A percentile compares a stretch with the other conserved stretches of the same genome.
phyloP scores from a whole-genome alignment of 2,113 vertebrate genomes.

The Sorex fumeus region DNA sequence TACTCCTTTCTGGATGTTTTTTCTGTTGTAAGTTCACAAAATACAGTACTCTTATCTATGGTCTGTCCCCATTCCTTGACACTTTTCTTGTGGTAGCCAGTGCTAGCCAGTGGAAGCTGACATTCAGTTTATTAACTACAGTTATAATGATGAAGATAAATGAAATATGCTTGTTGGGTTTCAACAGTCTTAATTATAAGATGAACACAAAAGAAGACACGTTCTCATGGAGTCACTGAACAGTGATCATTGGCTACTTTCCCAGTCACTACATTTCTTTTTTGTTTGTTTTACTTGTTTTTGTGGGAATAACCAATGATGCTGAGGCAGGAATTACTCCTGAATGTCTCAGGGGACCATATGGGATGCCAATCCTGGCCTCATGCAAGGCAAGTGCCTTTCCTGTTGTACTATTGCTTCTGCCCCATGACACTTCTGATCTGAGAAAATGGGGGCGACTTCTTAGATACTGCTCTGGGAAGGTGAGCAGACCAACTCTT shows the following conservation, averaged over 20 bases:
- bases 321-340: too few relatives aligned
- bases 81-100: too few relatives aligned
- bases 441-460: not conserved
- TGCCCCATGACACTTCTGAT: not conserved
- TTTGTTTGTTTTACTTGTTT: too few relatives aligned
- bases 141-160: slow-evolving; percentile 51
- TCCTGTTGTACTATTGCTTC: too few relatives aligned
- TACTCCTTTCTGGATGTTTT: not conserved
- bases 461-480: not conserved
- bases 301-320: too few relatives aligned
- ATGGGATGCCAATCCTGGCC: too few relatives aligned
- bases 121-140: slow-evolving; percentile 58
- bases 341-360: too few relatives aligned
- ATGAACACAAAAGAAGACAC: slow-evolving; percentile 26
- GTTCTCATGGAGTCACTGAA: not conserved
- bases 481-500: not conserved
- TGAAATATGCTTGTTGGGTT: slow-evolving; percentile 59
- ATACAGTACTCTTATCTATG: slow-evolving; percentile 22
- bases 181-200: slow-evolving; percentile 64
- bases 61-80: not conserved
- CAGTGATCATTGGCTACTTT: not conserved
- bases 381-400: too few relatives aligned
- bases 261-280: not conserved
- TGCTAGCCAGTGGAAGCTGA: slow-evolving; percentile 54
- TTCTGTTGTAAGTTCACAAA: not conserved